Conservation (phyloP, 2,888 invertebrate genomes). For the Leucoma salicis region DNA sequence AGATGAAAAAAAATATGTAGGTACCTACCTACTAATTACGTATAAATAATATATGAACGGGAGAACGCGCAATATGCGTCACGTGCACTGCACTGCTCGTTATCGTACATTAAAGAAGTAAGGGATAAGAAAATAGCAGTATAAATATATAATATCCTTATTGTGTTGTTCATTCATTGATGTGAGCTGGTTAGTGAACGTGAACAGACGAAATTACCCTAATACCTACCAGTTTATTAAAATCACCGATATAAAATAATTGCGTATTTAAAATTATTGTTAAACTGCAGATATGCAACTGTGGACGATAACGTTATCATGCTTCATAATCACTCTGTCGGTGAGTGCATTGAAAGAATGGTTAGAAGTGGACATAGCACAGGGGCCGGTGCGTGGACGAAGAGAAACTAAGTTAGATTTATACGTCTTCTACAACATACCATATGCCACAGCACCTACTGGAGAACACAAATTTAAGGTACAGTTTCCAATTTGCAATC, state of each 20-base stretch:
- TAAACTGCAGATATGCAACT: not conserved
- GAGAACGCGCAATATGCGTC: no score
- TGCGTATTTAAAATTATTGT: not conserved
- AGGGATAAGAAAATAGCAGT: no score
- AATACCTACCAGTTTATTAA: no score
- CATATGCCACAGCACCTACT: slow-evolving; percentile 13
- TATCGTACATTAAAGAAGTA: no score
- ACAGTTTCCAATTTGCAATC: not conserved
- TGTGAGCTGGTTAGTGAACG: no score
- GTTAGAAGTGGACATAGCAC: slow-evolving; percentile 25
- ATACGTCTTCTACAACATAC: slow-evolving; percentile 41
- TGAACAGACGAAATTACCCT: no score
- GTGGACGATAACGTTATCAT: not conserved
- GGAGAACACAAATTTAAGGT: slow-evolving; percentile 6
- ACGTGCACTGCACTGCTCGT: no score
- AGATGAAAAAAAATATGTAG: no score
- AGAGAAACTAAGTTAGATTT: slow-evolving; percentile 27
- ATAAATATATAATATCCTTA: no score
- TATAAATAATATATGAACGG: no score
- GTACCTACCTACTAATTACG: no score
- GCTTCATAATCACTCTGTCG: not conserved
- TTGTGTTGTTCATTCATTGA: slow-evolving; percentile 13
- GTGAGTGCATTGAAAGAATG: slow-evolving; percentile 6
- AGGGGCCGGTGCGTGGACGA: slow-evolving; percentile 40
- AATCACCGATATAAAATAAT: no score